Conservation (phyloP, 2,888 invertebrate genomes). For the Rotaria macrura region DNA sequence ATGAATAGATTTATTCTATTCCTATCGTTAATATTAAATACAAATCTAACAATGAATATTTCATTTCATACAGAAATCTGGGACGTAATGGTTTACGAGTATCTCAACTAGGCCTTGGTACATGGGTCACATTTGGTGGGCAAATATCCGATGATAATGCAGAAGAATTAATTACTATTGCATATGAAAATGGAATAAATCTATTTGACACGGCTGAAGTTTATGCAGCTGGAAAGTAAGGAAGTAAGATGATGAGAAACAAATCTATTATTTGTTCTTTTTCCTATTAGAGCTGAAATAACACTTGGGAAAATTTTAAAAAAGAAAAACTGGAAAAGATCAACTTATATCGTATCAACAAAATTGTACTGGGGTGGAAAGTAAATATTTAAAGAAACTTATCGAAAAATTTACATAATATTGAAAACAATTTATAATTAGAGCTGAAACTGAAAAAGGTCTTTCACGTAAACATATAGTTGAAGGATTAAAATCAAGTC, state of each 20-base stretch:
- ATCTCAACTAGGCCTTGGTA: slow-evolving; percentile 82
- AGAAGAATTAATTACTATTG: slow-evolving; percentile 79
- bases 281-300: slow-evolving; percentile 69
- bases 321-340: slow-evolving; percentile 69
- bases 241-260: too few relatives aligned
- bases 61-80: slow-evolving; percentile 60
- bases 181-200: slow-evolving; percentile 88
- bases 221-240: slow-evolving; percentile 56
- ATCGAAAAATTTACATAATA: neutral
- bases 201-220: slow-evolving; percentile 90
- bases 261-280: too few relatives aligned
- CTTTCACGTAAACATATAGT: slow-evolving; percentile 89
- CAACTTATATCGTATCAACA: slow-evolving; percentile 71
- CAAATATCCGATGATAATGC: slow-evolving; percentile 56
- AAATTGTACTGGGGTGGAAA: slow-evolving; percentile 61
- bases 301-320: slow-evolving; percentile 73
- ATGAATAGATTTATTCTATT: too few relatives aligned
- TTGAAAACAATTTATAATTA: slow-evolving; percentile 39
- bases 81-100: slow-evolving; percentile 88
- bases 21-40: neutral
- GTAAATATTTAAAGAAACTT: slow-evolving; percentile 40
- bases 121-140: slow-evolving; percentile 74
- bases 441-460: slow-evolving; percentile 75
- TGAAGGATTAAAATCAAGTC: slow-evolving; percentile 66
- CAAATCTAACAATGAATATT: neutral